A percentile compares a stretch with the other conserved stretches of the same genome.
These are phyloP conservation scores for Probaryconus sp. DNA, from an alignment of 1,140 invertebrate species.

Conservation along the genomic window DNA sequence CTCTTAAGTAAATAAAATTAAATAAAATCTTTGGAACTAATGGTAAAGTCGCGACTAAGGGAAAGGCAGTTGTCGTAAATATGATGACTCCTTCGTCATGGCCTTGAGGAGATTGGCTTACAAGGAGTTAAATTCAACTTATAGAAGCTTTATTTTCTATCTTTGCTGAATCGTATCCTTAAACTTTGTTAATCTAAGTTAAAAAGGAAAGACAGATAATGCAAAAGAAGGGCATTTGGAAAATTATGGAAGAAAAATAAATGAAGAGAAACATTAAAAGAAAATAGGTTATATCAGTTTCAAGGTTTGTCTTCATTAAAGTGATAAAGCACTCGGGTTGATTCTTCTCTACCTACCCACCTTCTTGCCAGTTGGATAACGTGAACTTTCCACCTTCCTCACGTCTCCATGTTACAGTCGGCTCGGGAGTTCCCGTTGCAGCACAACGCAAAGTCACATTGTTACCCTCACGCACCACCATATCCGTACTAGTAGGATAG, in stretches of 20 bases:
- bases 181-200: slow-evolving; percentile 44
- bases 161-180: slow-evolving; percentile 29
- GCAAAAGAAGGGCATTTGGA: slow-evolving; percentile 41
- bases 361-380: slow-evolving; percentile 70
- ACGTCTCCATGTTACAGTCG: slow-evolving; percentile 90
- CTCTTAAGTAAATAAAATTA: slow-evolving; percentile 32
- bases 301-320: slow-evolving; percentile 50
- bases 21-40: slow-evolving; percentile 24
- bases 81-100: slow-evolving; percentile 29
- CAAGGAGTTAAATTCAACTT: slow-evolving; percentile 42
- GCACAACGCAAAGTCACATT: slow-evolving; percentile 91
- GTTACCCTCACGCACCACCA: slow-evolving; percentile 90
- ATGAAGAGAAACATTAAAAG: slow-evolving; percentile 42
- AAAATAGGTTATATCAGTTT: slow-evolving; percentile 14
- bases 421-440: slow-evolving; percentile 90
- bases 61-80: slow-evolving; percentile 21
- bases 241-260: slow-evolving; percentile 38
- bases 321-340: slow-evolving; percentile 43
- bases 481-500: slow-evolving; percentile 91
- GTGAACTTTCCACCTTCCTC: slow-evolving; percentile 82
- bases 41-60: slow-evolving; percentile 12
- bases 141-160: slow-evolving; percentile 44
- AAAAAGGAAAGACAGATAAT: slow-evolving; percentile 25
- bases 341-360: slow-evolving; percentile 64
- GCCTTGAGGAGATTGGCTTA: slow-evolving; percentile 38